These are phyloP conservation scores for Petromus typicus DNA, from an alignment of 2,113 vertebrate species.

Conservation along the genomic window DNA sequence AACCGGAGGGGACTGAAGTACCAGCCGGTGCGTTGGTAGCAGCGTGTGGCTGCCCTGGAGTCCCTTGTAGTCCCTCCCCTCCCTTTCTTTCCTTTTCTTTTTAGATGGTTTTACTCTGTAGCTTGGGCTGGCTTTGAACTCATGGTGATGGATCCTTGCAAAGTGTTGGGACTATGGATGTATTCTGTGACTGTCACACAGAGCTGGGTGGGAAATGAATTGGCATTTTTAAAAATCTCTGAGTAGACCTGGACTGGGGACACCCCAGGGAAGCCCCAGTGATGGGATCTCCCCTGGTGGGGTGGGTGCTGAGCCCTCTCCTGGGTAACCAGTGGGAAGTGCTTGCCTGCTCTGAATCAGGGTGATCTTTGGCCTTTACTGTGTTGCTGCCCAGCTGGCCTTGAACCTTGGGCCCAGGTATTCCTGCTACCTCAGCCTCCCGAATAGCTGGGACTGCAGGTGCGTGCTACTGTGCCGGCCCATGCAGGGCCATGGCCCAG, in stretches of 20 bases:
- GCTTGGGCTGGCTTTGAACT: not conserved
- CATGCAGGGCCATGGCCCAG: accelerated
- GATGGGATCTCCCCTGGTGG: not conserved
- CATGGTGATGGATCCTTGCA: not conserved
- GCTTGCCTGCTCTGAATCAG: not conserved
- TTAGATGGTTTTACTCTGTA: not conserved
- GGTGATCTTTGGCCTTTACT: not conserved
- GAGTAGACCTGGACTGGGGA: not conserved
- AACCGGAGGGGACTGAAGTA: no score
- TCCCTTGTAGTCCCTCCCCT: not conserved
- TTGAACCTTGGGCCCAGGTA: not conserved
- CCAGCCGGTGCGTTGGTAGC: not conserved
- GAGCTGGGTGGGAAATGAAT: not conserved
- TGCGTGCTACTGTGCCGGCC: not conserved
- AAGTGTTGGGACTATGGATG: not conserved
- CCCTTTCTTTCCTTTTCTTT: not conserved
- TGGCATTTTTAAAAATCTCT: not conserved
- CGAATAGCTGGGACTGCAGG: not conserved
- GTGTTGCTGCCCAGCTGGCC: not conserved
- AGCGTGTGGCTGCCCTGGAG: accelerated
- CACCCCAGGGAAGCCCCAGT: not conserved
- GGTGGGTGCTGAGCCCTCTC: not conserved
- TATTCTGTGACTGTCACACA: not conserved
- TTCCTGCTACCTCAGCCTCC: not conserved
- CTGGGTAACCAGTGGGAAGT: no score